phyloP scores from a whole-genome alignment of 2,888 invertebrate species.

The Magallana nippona region DNA sequence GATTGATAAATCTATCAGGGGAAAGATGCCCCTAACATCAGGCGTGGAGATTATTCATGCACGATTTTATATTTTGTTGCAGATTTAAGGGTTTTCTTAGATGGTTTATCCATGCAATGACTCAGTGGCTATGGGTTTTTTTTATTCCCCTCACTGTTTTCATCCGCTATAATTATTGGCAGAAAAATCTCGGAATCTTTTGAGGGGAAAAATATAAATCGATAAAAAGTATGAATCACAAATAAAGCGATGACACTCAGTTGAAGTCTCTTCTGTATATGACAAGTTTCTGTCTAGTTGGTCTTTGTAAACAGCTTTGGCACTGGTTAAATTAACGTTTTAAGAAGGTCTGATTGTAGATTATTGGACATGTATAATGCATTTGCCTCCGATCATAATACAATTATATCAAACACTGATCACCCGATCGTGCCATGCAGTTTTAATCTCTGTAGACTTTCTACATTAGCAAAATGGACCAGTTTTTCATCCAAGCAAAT shows the following conservation, averaged over 20 bases:
- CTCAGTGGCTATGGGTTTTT: not conserved
- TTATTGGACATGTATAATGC: too few relatives aligned
- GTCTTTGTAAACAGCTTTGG: not conserved
- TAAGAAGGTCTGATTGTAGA: too few relatives aligned
- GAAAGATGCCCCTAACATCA: not conserved
- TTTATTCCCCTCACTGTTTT: not conserved
- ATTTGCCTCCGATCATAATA: too few relatives aligned
- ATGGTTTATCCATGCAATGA: not conserved
- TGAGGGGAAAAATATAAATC: constrained; percentile 20
- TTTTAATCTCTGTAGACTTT: too few relatives aligned
- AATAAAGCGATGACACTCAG: not conserved
- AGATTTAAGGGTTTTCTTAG: not conserved
- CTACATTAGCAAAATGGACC: too few relatives aligned
- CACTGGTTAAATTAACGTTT: too few relatives aligned
- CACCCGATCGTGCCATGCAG: too few relatives aligned
- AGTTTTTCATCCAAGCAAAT: too few relatives aligned
- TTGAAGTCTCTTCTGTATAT: not conserved
- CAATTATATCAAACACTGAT: too few relatives aligned
- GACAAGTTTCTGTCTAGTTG: not conserved
- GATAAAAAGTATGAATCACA: constrained; percentile 31
- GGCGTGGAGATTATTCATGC: constrained; percentile 9
- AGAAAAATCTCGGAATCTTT: constrained; percentile 7
- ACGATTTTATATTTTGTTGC: not conserved
- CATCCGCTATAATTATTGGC: not conserved
- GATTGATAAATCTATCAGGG: constrained; percentile 10